Percentiles rank a stretch among this genome's conserved stretches.
Evolutionary conservation across 1,140 invertebrate species (phyloP).

Genomic region (Druon quercuslanigerum): DNA sequence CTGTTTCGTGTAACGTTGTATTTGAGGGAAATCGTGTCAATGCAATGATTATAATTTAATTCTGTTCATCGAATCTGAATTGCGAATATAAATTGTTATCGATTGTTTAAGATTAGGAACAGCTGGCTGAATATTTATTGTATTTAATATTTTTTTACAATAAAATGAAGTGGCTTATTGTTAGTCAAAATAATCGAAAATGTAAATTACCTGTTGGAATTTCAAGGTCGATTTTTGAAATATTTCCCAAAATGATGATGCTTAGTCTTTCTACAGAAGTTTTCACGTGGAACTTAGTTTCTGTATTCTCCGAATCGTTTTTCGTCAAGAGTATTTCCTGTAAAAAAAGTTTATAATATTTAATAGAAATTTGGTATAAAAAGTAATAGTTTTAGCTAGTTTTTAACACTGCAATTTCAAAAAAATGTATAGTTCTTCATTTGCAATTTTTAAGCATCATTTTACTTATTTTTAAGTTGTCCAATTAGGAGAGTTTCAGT

Average conservation of each 20-base stretch:
- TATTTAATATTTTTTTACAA: conserved; percentile 1
- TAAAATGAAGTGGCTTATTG: background rate
- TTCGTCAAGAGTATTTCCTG: conserved; percentile 44
- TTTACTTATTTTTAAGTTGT: too few relatives aligned
- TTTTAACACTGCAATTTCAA: too few relatives aligned
- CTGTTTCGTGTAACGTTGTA: background rate
- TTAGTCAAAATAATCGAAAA: background rate
- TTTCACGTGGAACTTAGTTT: conserved; percentile 54
- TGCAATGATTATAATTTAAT: background rate
- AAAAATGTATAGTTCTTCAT: too few relatives aligned
- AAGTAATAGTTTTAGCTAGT: background rate
- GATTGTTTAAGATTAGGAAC: too few relatives aligned
- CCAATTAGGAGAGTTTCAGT: too few relatives aligned
- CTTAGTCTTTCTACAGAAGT: conserved; percentile 42
- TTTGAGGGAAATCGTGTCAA: background rate
- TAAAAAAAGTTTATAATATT: background rate
- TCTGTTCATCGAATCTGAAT: too few relatives aligned
- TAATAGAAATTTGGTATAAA: background rate
- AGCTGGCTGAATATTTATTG: too few relatives aligned
- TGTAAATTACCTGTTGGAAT: conserved; percentile 54
- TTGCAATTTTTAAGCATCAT: too few relatives aligned
- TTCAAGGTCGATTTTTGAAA: conserved; percentile 55
- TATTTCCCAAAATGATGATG: conserved; percentile 56
- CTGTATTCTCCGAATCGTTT: conserved; percentile 39
- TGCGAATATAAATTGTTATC: too few relatives aligned